phyloP scores from a whole-genome alignment of 2,888 invertebrate species.

The Habrosyne pyritoides region DNA sequence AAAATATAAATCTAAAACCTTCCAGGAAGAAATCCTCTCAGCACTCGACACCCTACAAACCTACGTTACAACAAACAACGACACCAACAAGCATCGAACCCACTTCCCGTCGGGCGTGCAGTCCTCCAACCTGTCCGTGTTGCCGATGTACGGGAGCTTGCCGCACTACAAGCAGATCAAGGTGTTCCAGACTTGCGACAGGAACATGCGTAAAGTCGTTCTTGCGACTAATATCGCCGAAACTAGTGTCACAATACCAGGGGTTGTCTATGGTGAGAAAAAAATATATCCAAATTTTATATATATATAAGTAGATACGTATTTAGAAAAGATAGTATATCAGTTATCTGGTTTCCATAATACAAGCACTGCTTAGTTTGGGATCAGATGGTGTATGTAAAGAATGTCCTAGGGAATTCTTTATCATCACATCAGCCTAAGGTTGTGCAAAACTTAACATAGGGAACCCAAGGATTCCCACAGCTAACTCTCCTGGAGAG shows the following conservation, averaged over 20 bases:
- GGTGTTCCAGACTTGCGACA: constrained; percentile 89
- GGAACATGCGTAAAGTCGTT: constrained; percentile 92
- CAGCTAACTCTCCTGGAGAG: too few relatives aligned
- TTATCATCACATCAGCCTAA: too few relatives aligned
- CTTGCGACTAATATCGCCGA: constrained; percentile 98
- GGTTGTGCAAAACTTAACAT: too few relatives aligned
- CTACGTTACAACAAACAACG: constrained; percentile 80
- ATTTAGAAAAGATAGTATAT: too few relatives aligned
- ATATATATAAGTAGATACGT: too few relatives aligned
- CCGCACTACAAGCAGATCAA: constrained; percentile 80
- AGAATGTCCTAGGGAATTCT: too few relatives aligned
- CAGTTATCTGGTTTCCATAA: too few relatives aligned
- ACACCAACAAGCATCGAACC: constrained; percentile 72
- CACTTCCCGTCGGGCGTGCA: constrained; percentile 63
- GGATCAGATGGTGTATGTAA: too few relatives aligned
- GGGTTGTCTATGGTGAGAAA: constrained; percentile 93
- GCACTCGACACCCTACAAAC: constrained; percentile 87
- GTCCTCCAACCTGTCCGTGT: constrained; percentile 83
- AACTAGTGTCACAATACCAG: constrained; percentile 97
- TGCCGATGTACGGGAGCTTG: constrained; percentile 97
- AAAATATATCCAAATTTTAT: too few relatives aligned
- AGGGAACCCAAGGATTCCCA: too few relatives aligned
- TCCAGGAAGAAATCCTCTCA: constrained; percentile 93
- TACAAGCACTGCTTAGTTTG: too few relatives aligned
- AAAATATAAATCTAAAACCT: too few relatives aligned